Evolutionary conservation across 2,888 invertebrate genomes (phyloP).

Genomic region (Nematopogon swammerdamellus): DNA sequence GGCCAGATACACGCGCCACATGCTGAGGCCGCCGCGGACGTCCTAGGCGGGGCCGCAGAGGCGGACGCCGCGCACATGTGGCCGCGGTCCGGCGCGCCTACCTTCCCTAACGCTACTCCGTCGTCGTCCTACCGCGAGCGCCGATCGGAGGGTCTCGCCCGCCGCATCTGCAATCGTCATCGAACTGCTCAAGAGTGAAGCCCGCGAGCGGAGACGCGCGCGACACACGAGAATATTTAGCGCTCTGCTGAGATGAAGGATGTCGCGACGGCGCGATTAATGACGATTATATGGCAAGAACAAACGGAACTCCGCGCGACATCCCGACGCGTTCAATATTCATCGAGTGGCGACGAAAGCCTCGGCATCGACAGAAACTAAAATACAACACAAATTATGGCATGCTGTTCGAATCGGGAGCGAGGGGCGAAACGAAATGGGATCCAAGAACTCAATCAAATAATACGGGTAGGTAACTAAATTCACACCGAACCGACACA

Average conservation of each 20-base stretch:
- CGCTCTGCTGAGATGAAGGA: not conserved
- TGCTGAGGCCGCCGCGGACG: conserved; percentile 22
- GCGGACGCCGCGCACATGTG: conserved; percentile 35
- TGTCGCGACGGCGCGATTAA: not conserved
- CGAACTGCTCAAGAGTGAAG: not conserved
- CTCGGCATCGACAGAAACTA: conserved; percentile 51
- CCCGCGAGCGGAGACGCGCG: not conserved
- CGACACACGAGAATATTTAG: conserved; percentile 31
- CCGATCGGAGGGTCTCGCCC: conserved; percentile 23
- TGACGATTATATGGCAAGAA: not conserved
- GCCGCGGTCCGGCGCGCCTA: conserved; percentile 18
- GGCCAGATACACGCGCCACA: conserved; percentile 58
- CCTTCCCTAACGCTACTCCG: conserved; percentile 12
- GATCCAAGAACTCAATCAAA: conserved; percentile 15
- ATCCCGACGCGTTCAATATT: conserved; percentile 43
- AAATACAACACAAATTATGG: conserved; percentile 33
- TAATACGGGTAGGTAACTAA: not conserved
- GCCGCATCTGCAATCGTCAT: conserved; percentile 43
- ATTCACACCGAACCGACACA: conserved; percentile 19
- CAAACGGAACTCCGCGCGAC: not conserved
- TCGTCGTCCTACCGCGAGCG: conserved; percentile 31
- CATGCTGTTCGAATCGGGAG: conserved; percentile 56
- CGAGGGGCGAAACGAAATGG: conserved; percentile 53
- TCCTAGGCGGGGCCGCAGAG: not conserved
- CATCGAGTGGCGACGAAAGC: conserved; percentile 47